These are phyloP conservation scores for Calliphora vicina DNA, from an alignment of 1,140 invertebrate species.

Conservation along the genomic window DNA sequence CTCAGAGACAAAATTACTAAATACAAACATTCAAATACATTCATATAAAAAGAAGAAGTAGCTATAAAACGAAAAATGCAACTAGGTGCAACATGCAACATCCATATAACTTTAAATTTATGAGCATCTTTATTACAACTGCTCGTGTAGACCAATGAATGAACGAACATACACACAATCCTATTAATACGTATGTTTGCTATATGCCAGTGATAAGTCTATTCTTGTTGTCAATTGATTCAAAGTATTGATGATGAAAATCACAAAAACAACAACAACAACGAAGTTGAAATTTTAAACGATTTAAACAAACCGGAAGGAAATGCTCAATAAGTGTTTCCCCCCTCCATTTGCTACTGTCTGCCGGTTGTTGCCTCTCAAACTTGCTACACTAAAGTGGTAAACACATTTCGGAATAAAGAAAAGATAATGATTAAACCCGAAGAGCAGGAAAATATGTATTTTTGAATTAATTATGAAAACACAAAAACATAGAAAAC, in stretches of 20 bases:
- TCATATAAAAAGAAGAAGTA: too few relatives aligned
- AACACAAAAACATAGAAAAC: neutral
- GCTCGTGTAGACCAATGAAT: neutral
- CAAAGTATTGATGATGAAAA: neutral
- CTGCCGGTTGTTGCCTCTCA: neutral
- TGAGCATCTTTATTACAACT: neutral
- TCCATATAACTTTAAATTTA: neutral
- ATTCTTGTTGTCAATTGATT: constrained; percentile 9
- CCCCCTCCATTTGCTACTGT: neutral
- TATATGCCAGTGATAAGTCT: neutral
- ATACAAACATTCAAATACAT: neutral
- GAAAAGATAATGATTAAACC: neutral
- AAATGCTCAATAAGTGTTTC: constrained; percentile 26
- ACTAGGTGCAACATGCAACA: constrained; percentile 25
- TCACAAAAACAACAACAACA: neutral
- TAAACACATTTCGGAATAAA: neutral
- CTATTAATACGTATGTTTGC: neutral
- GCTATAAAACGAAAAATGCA: neutral
- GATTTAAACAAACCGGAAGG: neutral
- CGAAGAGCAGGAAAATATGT: neutral
- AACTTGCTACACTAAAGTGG: neutral
- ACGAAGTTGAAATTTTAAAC: neutral
- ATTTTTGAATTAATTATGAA: neutral
- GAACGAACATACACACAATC: neutral
- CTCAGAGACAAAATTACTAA: neutral